A percentile compares a stretch with the other conserved stretches of the same genome.
phyloP scores from a whole-genome alignment of 1,140 invertebrate genomes.

The Liolophura sinensis region DNA sequence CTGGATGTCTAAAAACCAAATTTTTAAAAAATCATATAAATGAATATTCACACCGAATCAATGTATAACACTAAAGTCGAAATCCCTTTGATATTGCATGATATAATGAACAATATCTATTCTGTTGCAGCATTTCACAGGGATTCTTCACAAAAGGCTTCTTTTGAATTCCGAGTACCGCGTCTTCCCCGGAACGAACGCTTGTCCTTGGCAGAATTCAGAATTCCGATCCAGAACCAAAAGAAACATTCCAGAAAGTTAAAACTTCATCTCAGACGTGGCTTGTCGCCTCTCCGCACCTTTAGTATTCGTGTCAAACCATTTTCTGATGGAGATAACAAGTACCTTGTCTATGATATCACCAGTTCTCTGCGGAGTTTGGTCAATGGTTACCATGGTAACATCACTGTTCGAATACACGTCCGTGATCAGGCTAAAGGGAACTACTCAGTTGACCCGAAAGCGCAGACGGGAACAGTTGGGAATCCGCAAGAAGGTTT shows the following conservation, averaged over 20 bases:
- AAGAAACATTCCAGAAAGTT: slow-evolving; percentile 17
- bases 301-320: slow-evolving; percentile 4
- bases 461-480: slow-evolving; percentile 6
- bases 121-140: no score
- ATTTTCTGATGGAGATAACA: slow-evolving; percentile 6
- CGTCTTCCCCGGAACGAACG: background rate
- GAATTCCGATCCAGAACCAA: slow-evolving; percentile 14
- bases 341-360: slow-evolving; percentile 28
- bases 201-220: slow-evolving; percentile 12
- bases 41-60: no score
- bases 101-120: no score
- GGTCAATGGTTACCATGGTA: slow-evolving; percentile 30
- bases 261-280: background rate
- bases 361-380: slow-evolving; percentile 18
- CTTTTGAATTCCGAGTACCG: no score
- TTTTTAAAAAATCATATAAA: no score
- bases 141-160: no score
- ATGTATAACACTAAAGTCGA: no score
- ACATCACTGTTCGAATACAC: slow-evolving; percentile 17
- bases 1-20: no score
- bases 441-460: slow-evolving; percentile 12
- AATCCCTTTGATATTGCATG: no score
- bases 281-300: no score
- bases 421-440: no score
- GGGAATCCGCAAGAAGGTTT: slow-evolving; percentile 14